These are phyloP conservation scores for Ardeotis arabs DNA, from an alignment of 2,113 vertebrate genomes.

Conservation along the genomic window DNA sequence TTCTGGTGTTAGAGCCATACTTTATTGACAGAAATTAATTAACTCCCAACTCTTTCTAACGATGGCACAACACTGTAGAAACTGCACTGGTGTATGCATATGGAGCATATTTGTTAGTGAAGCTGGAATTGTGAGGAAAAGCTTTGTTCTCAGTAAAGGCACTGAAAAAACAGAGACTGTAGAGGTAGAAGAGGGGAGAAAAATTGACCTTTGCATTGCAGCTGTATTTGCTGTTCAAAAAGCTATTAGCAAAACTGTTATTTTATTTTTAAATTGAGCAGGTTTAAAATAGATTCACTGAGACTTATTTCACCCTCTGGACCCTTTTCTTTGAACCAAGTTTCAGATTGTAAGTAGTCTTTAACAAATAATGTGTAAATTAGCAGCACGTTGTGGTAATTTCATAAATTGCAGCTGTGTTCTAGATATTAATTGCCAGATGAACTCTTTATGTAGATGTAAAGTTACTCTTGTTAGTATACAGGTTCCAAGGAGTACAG, in stretches of 20 bases:
- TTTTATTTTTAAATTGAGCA: not conserved
- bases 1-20: not conserved
- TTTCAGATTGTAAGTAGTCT: not conserved
- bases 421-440: not conserved
- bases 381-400: not conserved
- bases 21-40: not conserved
- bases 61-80: not conserved
- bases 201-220: not conserved
- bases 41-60: not conserved
- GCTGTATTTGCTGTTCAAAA: not conserved
- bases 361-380: not conserved
- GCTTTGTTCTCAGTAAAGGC: not conserved
- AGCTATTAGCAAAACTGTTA: not conserved
- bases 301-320: not conserved
- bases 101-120: not conserved
- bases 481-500: not conserved
- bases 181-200: not conserved
- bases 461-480: not conserved
- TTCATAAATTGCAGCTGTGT: not conserved
- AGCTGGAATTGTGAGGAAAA: not conserved
- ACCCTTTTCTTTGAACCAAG: not conserved
- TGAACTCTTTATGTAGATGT: not conserved
- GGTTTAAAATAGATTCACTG: not conserved
- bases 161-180: not conserved
- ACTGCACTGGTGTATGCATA: not conserved